phyloP scores from a whole-genome alignment of 2,113 vertebrate genomes.

The Mirounga angustirostris region DNA sequence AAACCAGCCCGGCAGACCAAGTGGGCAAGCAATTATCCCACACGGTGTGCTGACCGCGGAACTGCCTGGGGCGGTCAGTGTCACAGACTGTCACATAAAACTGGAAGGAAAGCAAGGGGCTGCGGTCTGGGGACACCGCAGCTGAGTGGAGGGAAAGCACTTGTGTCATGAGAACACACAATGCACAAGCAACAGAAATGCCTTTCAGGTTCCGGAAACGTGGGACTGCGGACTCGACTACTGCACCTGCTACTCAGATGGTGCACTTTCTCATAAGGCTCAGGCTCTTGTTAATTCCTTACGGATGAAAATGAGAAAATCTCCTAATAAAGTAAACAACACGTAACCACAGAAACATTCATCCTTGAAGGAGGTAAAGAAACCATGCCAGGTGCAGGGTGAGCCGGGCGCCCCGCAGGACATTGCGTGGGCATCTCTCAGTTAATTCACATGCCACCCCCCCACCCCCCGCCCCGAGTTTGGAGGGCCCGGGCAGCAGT shows the following conservation, averaged over 20 bases:
- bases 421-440: accelerated
- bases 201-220: not conserved
- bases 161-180: not conserved
- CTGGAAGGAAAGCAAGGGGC: not conserved
- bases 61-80: accelerated
- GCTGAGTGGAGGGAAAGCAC: not conserved
- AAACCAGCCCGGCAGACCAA: not conserved
- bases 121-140: not conserved
- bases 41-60: accelerated
- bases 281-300: not conserved
- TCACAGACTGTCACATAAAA: accelerated
- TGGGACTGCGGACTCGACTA: not conserved
- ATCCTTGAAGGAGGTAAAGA: not conserved
- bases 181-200: not conserved
- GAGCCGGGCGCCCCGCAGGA: not conserved
- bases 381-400: too few species aligned
- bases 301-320: not conserved
- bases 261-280: not conserved
- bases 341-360: not conserved
- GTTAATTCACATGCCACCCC: accelerated
- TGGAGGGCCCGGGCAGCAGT: accelerated
- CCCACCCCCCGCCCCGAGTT: too few species aligned
- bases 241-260: not conserved
- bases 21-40: not conserved
- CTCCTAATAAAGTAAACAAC: not conserved